Evolutionary conservation across 2,888 invertebrate genomes (phyloP), one percentile per base, ranked within the genome.

Genomic region (Ptychoptera albimana): DNA sequence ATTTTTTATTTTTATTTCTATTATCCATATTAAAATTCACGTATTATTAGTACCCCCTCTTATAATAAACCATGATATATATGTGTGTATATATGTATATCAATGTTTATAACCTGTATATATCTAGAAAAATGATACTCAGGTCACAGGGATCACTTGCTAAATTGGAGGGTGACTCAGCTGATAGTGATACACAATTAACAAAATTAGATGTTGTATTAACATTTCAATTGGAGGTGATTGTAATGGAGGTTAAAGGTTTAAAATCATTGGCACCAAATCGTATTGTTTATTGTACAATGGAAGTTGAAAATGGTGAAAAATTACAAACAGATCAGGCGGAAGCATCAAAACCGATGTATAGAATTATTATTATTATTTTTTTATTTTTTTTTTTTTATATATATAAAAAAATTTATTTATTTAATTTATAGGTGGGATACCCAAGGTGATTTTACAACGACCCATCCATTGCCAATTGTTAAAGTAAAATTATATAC

Each of bases 261-360:
- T 74, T 98, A 52, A 97, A 96, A 69, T 92, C 93, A 44, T 72
- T 99, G 59, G 85, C 94, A 50, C 86, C 92, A 32, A 97, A 94
- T 73, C 80, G 96, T 59, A 96, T 98, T 63, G 96, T 98, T 42
- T 98, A 98, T 70, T 99, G 98, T 67, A 98, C 97, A 15, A 99
- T 98, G 98, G 98, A 99, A 69, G 94, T 98, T 34, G 98, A 99
- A 67, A 96, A 93, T 49, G 94, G 96, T 38, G 94, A 96, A 61
- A 98, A 98, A 65, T 73, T 98, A 48, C 97, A 98, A 70, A 98
- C 98, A 2, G 98, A 97, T 69, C 97, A 97, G 69, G 97, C 97
- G 1, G 97, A 98, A 69, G 97, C 97, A 16, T 93, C 94, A 2
- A 97, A 96, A 66, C 97, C 98, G 43, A 89, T 91, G 91, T 83